Conservation (phyloP, 2,888 invertebrate genomes). For the Trilocha varians region DNA sequence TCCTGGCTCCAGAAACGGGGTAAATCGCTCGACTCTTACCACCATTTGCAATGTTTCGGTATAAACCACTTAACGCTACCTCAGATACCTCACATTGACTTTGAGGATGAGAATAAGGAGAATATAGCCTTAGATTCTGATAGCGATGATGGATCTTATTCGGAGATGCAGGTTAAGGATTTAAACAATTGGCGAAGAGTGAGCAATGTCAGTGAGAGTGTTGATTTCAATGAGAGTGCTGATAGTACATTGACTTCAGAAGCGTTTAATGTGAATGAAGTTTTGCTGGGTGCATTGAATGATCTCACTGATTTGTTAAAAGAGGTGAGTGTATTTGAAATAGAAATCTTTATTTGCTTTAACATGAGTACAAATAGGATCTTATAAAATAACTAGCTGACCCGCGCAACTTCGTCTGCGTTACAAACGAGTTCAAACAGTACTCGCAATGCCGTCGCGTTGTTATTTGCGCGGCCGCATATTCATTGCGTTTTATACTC, state of each 20-base stretch:
- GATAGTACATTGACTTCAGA: conserved; percentile 33
- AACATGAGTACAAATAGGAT: too few species aligned
- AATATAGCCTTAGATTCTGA: conserved; percentile 58
- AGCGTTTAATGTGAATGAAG: conserved; percentile 30
- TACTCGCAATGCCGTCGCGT: too few species aligned
- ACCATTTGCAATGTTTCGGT: conserved; percentile 71
- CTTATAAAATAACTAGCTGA: too few species aligned
- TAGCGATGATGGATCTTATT: conserved; percentile 50
- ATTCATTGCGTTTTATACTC: too few species aligned
- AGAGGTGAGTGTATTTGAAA: conserved; percentile 45
- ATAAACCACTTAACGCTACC: conserved; percentile 38
- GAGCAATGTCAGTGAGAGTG: conserved; percentile 38
- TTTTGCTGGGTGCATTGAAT: conserved; percentile 60
- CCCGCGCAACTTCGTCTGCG: too few species aligned
- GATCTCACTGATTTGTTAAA: conserved; percentile 65
- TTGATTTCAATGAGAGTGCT: conserved; percentile 38
- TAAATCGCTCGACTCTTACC: conserved; percentile 58
- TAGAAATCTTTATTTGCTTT: not conserved
- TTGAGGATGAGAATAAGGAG: conserved; percentile 67
- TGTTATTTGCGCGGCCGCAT: too few species aligned
- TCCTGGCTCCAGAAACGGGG: conserved; percentile 69
- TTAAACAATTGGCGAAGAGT: conserved; percentile 35
- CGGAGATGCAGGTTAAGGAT: conserved; percentile 23
- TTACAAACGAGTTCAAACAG: too few species aligned
- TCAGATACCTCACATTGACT: conserved; percentile 14